Conservation (phyloP, 2,113 vertebrate species). For the Vidua macroura region DNA sequence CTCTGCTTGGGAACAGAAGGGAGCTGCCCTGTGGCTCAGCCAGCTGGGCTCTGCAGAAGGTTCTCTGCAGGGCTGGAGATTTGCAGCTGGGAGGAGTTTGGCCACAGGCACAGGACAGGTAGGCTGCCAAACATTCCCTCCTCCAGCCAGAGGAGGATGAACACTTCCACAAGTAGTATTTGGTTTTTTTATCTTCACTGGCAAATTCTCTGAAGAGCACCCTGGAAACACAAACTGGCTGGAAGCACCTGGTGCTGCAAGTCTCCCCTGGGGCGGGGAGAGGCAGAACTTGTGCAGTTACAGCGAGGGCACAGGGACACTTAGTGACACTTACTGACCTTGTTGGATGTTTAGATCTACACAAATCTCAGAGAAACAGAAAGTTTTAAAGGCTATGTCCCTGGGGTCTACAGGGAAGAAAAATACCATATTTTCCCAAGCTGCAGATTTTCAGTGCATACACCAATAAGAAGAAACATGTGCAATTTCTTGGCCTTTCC, state of each 20-base stretch:
- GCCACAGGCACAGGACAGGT: not conserved
- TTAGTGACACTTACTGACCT: not conserved
- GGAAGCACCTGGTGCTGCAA: not conserved
- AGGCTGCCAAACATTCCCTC: not conserved
- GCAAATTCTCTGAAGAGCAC: not conserved
- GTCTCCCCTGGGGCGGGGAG: not conserved
- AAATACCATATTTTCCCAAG: not conserved
- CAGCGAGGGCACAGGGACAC: not conserved
- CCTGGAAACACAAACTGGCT: not conserved
- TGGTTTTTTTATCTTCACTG: not conserved
- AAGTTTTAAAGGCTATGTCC: not conserved
- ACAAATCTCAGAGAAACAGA: not conserved
- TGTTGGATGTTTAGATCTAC: not conserved
- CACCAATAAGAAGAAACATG: not conserved
- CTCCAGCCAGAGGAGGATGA: not conserved
- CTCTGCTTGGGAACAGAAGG: not conserved
- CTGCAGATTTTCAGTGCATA: not conserved
- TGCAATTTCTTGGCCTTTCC: not conserved
- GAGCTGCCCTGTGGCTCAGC: not conserved
- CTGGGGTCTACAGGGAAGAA: not conserved
- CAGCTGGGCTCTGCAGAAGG: constrained; percentile 26
- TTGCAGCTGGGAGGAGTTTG: not conserved
- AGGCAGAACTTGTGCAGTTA: not conserved
- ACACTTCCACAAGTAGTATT: not conserved
- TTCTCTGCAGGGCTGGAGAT: not conserved